Conservation (phyloP, 2,888 invertebrate genomes). For the Acronicta alni region DNA sequence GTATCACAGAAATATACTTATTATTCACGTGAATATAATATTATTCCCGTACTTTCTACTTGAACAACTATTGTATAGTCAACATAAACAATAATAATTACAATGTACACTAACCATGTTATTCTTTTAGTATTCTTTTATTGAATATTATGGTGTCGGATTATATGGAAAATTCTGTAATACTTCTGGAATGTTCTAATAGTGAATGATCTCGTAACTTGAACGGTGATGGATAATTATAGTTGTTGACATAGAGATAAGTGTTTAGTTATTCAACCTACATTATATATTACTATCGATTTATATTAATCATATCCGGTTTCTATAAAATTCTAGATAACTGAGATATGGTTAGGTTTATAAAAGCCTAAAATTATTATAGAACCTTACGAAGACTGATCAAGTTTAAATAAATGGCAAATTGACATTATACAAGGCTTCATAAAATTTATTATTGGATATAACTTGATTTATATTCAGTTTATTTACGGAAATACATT, state of each 20-base stretch:
- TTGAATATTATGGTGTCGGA: too few species aligned
- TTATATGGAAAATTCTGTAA: neutral
- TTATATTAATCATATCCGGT: neutral
- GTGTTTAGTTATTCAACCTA: constrained; percentile 12
- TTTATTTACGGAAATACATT: too few species aligned
- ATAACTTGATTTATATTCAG: too few species aligned
- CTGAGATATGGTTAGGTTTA: neutral
- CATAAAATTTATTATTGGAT: too few species aligned
- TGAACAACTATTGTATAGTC: neutral
- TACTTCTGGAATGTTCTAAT: constrained; percentile 6
- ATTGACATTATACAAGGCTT: neutral
- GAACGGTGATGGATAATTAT: constrained; percentile 5
- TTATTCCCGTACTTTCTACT: neutral
- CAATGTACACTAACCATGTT: neutral
- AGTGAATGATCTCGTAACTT: neutral
- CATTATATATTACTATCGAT: neutral
- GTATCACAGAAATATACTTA: neutral
- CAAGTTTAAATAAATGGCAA: neutral
- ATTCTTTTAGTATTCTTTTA: constrained; percentile 7
- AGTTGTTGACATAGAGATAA: constrained; percentile 13
- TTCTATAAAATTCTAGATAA: neutral
- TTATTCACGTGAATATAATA: neutral
- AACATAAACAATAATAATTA: constrained; percentile 7
- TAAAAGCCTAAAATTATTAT: too few species aligned
- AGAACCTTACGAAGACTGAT: too few species aligned